phyloP scores from a whole-genome alignment of 1,140 invertebrate genomes.

The Chymomyza costata region DNA sequence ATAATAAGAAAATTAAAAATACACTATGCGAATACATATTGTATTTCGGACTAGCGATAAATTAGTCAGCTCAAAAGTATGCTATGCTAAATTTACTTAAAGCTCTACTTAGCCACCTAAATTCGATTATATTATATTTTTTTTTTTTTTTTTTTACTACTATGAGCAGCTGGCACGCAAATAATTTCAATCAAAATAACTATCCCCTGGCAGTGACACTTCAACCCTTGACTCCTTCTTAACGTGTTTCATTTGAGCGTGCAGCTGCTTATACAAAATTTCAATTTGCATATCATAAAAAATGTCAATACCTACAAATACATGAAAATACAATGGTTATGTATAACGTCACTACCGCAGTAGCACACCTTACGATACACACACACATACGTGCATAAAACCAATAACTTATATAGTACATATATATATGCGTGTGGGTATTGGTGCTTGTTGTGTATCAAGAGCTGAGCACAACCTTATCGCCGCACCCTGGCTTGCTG shows the following conservation, averaged over 20 bases:
- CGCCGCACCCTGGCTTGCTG: constrained; percentile 1
- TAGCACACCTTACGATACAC: not conserved
- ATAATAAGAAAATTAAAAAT: too few relatives aligned
- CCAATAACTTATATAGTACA: constrained; percentile 2
- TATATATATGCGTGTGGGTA: constrained; percentile 7
- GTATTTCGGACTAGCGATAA: too few relatives aligned
- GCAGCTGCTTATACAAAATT: constrained; percentile 66
- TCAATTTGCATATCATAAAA: constrained; percentile 71
- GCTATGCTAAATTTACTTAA: constrained; percentile 27
- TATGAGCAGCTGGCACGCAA: constrained; percentile 15
- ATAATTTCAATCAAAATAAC: constrained; percentile 67
- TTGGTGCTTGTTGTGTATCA: constrained; percentile 24
- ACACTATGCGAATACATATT: too few relatives aligned
- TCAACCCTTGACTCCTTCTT: not conserved
- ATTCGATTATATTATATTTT: too few relatives aligned
- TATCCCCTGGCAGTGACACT: constrained; percentile 29
- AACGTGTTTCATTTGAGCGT: constrained; percentile 6
- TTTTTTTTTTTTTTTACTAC: too few relatives aligned
- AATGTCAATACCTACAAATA: constrained; percentile 66
- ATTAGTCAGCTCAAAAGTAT: constrained; percentile 14
- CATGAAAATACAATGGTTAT: constrained; percentile 36
- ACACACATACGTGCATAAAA: not conserved
- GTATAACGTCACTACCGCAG: too few relatives aligned
- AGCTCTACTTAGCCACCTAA: constrained; percentile 1
- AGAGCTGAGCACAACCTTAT: constrained; percentile 43